phyloP scores from a whole-genome alignment of 2,797 vertebrate species.

The Simalia tracyae region DNA sequence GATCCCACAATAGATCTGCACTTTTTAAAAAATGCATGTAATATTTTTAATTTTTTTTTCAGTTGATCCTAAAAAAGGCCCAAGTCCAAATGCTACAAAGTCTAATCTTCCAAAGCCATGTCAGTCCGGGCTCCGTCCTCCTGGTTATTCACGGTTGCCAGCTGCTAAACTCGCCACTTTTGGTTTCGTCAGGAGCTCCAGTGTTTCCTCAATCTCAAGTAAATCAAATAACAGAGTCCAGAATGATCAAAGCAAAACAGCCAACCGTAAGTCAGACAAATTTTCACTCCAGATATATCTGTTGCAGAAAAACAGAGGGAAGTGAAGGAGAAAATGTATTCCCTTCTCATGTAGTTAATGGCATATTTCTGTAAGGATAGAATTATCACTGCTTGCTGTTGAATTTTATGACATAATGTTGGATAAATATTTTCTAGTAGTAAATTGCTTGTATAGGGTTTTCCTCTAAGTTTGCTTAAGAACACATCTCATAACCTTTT shows the following conservation, averaged over 20 bases:
- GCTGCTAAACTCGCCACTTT: conserved; percentile 83
- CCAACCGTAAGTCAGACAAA: conserved; percentile 81
- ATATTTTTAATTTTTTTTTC: conserved; percentile 31
- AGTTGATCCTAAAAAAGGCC: conserved; percentile 82
- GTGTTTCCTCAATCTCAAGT: conserved; percentile 88
- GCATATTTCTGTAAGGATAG: neutral
- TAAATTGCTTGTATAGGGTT: neutral
- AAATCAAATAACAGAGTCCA: conserved; percentile 83
- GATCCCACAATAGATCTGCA: neutral
- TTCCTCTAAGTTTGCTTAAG: neutral
- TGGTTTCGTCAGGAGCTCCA: conserved; percentile 86
- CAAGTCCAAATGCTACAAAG: conserved; percentile 76
- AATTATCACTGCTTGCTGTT: neutral
- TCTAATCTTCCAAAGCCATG: conserved; percentile 83
- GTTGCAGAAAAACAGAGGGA: neutral
- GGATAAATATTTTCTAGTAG: conserved; percentile 12
- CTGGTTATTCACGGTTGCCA: conserved; percentile 87
- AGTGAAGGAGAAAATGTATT: neutral
- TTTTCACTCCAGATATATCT: neutral
- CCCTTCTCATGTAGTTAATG: fast-evolving
- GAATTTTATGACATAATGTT: neutral
- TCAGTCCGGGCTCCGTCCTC: conserved; percentile 88
- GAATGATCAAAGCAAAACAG: conserved; percentile 76
- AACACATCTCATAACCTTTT: neutral
- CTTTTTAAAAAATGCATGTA: conserved; percentile 1